A percentile compares a stretch with the other conserved stretches of the same genome.
Conservation (phyloP, 1,140 invertebrate species). For the Ctenoplectra terminalis region DNA sequence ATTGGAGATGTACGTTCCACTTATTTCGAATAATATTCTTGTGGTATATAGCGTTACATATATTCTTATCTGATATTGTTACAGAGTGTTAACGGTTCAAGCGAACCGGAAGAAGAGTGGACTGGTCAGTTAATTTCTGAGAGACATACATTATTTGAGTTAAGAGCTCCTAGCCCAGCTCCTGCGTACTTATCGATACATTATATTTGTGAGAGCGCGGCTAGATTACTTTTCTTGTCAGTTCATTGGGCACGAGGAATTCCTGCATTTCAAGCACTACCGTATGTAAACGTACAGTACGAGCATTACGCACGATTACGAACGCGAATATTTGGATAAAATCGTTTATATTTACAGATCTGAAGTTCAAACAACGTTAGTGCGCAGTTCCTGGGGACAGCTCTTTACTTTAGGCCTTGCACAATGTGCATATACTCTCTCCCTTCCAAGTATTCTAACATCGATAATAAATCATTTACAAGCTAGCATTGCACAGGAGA, state of each 20-base stretch:
- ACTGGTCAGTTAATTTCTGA: constrained; percentile 87
- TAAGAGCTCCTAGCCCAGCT: constrained; percentile 92
- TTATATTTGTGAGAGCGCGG: constrained; percentile 96
- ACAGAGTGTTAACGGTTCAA: constrained; percentile 83
- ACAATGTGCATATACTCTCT: constrained; percentile 92
- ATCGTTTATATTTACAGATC: constrained; percentile 83
- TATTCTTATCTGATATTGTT: constrained; percentile 22
- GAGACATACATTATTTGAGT: constrained; percentile 88
- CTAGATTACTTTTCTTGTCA: constrained; percentile 93
- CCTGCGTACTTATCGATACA: constrained; percentile 93
- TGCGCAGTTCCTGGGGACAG: constrained; percentile 96
- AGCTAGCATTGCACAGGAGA: constrained; percentile 87
- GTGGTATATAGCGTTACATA: constrained; percentile 4
- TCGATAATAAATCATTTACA: constrained; percentile 90
- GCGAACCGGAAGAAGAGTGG: constrained; percentile 83
- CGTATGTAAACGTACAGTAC: constrained; percentile 80
- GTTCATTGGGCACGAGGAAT: constrained; percentile 95
- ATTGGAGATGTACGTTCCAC: constrained; percentile 81
- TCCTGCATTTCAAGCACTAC: constrained; percentile 91
- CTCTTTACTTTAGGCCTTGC: constrained; percentile 95
- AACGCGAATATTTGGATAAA: background rate
- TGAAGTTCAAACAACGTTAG: constrained; percentile 91
- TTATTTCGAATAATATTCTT: background rate
- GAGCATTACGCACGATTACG: background rate
- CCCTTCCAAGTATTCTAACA: constrained; percentile 91